Evolutionary conservation across 2,113 vertebrate genomes (phyloP).

Genomic region (Caranx melampygus): DNA sequence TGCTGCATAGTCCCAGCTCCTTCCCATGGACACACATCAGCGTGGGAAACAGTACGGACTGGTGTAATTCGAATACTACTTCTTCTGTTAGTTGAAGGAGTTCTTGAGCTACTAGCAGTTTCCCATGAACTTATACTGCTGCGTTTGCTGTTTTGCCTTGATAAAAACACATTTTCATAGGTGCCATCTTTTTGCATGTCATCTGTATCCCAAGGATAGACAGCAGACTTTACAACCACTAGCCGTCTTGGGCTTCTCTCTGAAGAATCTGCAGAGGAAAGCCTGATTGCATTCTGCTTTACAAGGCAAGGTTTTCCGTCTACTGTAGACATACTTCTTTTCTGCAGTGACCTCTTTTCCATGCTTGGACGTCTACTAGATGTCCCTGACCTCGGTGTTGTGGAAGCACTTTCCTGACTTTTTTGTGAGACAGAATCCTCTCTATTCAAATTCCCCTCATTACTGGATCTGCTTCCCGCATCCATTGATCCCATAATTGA

Average conservation of each 20-base stretch:
- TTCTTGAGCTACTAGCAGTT: constrained; percentile 74
- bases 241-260: constrained; percentile 75
- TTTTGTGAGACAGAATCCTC: constrained; percentile 70
- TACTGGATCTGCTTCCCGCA: constrained; percentile 51
- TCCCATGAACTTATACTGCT: constrained; percentile 75
- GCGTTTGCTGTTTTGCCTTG: constrained; percentile 74
- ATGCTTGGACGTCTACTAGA: constrained; percentile 65
- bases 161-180: constrained; percentile 73
- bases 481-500: constrained; percentile 69
- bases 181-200: constrained; percentile 69
- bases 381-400: constrained; percentile 54
- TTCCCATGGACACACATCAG: constrained; percentile 81
- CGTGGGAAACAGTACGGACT: constrained; percentile 53
- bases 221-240: constrained; percentile 61
- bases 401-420: constrained; percentile 66
- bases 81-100: constrained; percentile 77
- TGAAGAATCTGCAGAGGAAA: constrained; percentile 77
- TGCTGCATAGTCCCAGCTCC: constrained; percentile 47
- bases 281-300: constrained; percentile 80
- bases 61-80: constrained; percentile 69
- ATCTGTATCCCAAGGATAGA: constrained; percentile 74
- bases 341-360: constrained; percentile 69
- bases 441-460: constrained; percentile 54
- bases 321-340: constrained; percentile 72
- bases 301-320: constrained; percentile 80